Conservation (phyloP, 2,797 vertebrate species). For the Vespertilio murinus region DNA sequence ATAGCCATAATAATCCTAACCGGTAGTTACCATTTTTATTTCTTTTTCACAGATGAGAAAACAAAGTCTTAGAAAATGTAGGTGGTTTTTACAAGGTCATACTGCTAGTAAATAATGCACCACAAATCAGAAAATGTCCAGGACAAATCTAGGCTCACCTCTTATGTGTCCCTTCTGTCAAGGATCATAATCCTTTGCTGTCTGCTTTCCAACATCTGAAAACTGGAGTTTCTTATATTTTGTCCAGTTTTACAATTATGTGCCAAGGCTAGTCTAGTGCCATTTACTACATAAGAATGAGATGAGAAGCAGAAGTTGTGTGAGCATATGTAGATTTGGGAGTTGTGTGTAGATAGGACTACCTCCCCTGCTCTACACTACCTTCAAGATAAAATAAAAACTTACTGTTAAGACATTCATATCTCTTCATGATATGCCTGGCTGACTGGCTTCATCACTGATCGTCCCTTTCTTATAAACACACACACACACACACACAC, state of each 20-base stretch:
- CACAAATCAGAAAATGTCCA: background rate
- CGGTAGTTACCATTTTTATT: background rate
- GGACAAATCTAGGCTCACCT: background rate
- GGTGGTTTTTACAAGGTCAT: background rate
- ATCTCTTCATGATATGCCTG: background rate
- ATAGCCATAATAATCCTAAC: background rate
- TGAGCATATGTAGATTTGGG: background rate
- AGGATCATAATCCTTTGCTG: background rate
- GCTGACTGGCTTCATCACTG: background rate
- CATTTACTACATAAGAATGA: background rate
- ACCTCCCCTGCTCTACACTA: background rate
- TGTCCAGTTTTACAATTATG: background rate
- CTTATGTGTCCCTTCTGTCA: background rate
- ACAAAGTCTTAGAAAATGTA: background rate
- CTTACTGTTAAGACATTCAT: background rate
- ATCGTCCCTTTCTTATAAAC: background rate
- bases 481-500: background rate
- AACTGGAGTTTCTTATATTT: background rate
- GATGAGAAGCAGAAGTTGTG: background rate
- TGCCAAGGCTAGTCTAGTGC: background rate
- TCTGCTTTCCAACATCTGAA: slow-evolving; percentile 12
- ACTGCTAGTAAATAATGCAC: background rate
- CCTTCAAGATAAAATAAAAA: slow-evolving; percentile 35
- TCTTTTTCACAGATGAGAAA: slow-evolving; percentile 19
- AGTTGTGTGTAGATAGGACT: background rate